These are phyloP conservation scores for Chalcosyrphus nemorum DNA, from an alignment of 2,888 invertebrate genomes.

Conservation along the genomic window DNA sequence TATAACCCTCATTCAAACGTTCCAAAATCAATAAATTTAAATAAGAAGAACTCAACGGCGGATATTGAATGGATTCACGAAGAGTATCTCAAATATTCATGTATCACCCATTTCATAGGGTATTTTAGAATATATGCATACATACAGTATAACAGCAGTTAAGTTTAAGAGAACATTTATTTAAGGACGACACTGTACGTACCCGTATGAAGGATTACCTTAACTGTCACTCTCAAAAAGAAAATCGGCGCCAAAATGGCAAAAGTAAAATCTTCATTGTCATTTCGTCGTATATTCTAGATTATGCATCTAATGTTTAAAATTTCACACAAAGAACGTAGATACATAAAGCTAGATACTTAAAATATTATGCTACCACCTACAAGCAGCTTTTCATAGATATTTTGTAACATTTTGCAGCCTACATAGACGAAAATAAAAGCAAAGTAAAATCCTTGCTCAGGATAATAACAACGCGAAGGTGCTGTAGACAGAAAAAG, in stretches of 20 bases:
- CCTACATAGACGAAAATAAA: neutral
- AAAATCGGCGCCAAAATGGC: neutral
- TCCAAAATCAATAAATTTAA: constrained; percentile 5
- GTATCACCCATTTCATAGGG: neutral
- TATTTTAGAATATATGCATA: neutral
- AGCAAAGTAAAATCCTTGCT: neutral
- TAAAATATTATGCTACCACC: neutral
- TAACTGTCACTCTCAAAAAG: neutral
- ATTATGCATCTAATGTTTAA: neutral
- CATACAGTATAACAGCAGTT: no score
- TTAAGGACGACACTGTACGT: neutral
- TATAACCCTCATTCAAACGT: neutral
- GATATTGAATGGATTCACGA: neutral
- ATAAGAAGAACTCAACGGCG: neutral
- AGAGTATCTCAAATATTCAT: neutral
- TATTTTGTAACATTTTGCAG: neutral
- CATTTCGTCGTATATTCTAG: neutral
- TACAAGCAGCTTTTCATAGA: neutral
- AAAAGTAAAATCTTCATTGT: neutral
- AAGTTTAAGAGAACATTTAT: neutral
- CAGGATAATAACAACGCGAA: neutral
- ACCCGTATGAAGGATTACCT: neutral
- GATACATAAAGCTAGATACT: neutral
- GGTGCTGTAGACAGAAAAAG: neutral
- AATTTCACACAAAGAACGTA: neutral